phyloP scores from a whole-genome alignment of 2,113 vertebrate genomes.

The Scolopax mira region DNA sequence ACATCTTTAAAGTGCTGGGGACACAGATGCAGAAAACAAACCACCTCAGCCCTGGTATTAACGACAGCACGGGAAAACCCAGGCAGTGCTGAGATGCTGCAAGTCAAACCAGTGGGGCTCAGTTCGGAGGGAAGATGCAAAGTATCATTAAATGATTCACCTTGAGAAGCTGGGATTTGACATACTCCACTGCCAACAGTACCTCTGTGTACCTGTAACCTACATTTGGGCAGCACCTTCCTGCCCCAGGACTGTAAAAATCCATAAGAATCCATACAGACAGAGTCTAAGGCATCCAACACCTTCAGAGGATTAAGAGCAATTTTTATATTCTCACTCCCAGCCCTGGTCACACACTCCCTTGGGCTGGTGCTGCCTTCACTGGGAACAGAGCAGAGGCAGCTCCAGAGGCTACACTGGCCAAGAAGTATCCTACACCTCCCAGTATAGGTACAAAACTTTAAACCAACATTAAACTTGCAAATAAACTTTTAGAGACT shows the following conservation, averaged over 20 bases:
- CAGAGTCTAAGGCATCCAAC: background rate
- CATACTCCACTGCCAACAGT: accelerated
- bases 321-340: background rate
- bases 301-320: background rate
- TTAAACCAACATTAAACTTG: background rate
- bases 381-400: accelerated
- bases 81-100: background rate
- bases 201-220: background rate
- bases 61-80: accelerated
- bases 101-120: background rate
- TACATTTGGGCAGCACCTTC: background rate
- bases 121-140: accelerated
- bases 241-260: background rate
- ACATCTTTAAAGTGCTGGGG: background rate
- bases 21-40: background rate
- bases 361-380: background rate
- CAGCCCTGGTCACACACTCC: background rate
- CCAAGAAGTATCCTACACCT: background rate
- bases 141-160: background rate
- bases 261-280: background rate
- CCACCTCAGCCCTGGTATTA: background rate
- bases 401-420: background rate
- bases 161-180: accelerated
- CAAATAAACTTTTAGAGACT: background rate
- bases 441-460: background rate